phyloP scores from a whole-genome alignment of 2,888 invertebrate genomes.

The Lepidonotus clava region DNA sequence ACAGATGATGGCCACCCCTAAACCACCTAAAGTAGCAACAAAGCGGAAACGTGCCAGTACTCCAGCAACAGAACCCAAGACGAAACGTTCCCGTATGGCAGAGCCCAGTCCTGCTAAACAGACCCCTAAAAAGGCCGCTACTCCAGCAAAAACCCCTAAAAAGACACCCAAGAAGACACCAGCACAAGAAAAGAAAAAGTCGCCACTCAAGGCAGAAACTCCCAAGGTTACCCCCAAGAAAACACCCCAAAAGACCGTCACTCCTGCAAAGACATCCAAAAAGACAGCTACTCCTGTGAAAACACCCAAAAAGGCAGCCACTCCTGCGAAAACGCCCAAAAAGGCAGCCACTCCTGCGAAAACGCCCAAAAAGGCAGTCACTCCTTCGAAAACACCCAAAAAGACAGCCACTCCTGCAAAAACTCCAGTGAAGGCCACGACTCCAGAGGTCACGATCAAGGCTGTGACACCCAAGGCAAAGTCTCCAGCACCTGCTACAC shows the following conservation, averaged over 20 bases:
- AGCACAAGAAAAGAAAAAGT: not conserved
- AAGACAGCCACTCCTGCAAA: slow-evolving; percentile 35
- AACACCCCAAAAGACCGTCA: not conserved
- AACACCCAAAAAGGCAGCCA: slow-evolving; percentile 5
- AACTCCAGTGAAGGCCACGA: not conserved
- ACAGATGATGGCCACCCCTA: slow-evolving; percentile 31
- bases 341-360: not conserved
- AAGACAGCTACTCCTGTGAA: not conserved
- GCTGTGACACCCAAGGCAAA: not conserved
- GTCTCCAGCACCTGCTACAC: not conserved
- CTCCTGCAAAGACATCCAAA: not conserved
- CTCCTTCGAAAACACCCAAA: slow-evolving; percentile 35
- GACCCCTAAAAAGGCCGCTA: slow-evolving; percentile 2
- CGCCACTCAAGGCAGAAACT: slow-evolving; percentile 61
- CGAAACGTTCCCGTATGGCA: slow-evolving; percentile 26
- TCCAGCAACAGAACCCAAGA: not conserved
- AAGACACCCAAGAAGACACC: slow-evolving; percentile 21
- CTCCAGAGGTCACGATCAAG: not conserved
- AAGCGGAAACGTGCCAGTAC: not conserved
- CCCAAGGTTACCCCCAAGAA: slow-evolving; percentile 41
- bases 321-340: slow-evolving; percentile 7
- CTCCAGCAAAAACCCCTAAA: not conserved
- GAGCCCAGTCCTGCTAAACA: slow-evolving; percentile 13
- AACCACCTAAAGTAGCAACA: slow-evolving; percentile 37
- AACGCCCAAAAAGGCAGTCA: slow-evolving; percentile 38